Conservation (phyloP, 2,797 vertebrate genomes). For the Coregonus ussuriensis region DNA sequence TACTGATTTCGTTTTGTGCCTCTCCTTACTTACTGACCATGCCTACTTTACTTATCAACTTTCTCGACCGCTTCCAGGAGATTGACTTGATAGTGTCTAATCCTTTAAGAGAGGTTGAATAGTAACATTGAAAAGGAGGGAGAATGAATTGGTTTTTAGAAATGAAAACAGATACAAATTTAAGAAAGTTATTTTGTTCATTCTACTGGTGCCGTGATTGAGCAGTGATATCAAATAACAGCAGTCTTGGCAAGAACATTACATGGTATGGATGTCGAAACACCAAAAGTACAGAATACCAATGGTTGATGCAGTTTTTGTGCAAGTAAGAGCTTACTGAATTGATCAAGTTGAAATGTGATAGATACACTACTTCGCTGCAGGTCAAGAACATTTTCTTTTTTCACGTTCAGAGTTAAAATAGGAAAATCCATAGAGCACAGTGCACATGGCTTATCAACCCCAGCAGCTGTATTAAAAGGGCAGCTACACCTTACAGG, state of each 20-base stretch:
- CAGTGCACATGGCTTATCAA: conserved; percentile 36
- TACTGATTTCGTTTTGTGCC: conserved; percentile 47
- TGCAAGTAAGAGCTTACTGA: not conserved
- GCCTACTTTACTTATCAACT: conserved; percentile 66
- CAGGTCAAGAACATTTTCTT: not conserved
- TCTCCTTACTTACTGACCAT: conserved; percentile 44
- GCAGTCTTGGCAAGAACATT: too few relatives aligned
- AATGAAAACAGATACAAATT: conserved; percentile 53
- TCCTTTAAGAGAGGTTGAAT: conserved; percentile 56
- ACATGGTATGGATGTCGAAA: not conserved
- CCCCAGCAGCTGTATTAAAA: conserved; percentile 40
- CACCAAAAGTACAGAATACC: not conserved
- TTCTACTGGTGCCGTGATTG: too few relatives aligned
- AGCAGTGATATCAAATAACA: too few relatives aligned
- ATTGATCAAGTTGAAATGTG: not conserved
- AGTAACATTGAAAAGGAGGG: conserved; percentile 43
- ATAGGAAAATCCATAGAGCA: not conserved
- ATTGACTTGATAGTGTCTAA: conserved; percentile 61
- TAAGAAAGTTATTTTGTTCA: too few relatives aligned
- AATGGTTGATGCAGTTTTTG: not conserved
- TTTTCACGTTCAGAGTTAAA: not conserved
- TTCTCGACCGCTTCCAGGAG: conserved; percentile 55
- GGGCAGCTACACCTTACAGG: conserved; percentile 28
- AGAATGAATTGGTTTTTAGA: conserved; percentile 46
- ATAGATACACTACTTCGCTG: not conserved